Conservation (phyloP, 2,888 invertebrate species). For the Cataglyphis cursor region DNA sequence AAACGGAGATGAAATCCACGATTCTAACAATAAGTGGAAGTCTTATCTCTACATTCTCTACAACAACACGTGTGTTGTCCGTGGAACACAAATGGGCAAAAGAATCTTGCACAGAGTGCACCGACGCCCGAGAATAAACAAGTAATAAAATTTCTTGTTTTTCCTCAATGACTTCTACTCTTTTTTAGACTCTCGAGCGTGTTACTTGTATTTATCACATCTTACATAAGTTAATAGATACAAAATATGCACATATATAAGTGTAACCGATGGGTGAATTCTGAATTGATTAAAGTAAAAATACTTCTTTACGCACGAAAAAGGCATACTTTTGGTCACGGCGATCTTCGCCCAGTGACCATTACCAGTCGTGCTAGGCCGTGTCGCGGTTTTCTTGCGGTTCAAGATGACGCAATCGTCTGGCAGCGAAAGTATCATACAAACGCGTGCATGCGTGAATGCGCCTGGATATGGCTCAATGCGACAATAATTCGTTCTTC, state of each 20-base stretch:
- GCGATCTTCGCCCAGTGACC: conserved; percentile 7
- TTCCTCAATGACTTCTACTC: background rate
- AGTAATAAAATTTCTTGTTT: conserved; percentile 3
- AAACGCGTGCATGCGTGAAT: background rate
- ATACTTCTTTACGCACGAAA: background rate
- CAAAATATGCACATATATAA: conserved; percentile 9
- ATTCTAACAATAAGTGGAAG: conserved; percentile 52
- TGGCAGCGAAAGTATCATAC: conserved; percentile 31
- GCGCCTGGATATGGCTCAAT: background rate
- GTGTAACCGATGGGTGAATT: background rate
- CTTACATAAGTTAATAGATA: conserved; percentile 32
- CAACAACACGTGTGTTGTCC: conserved; percentile 37
- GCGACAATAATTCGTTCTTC: background rate
- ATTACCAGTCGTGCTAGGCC: conserved; percentile 18
- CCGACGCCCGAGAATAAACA: background rate
- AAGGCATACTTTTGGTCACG: background rate
- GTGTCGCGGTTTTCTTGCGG: conserved; percentile 30
- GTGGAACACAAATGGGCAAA: conserved; percentile 69
- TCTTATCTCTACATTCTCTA: conserved; percentile 57
- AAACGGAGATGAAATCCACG: conserved; percentile 22
- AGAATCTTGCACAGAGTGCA: conserved; percentile 32
- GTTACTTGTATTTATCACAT: conserved; percentile 45
- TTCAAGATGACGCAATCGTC: conserved; percentile 36
- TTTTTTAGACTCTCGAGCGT: conserved; percentile 7
- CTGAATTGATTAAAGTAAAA: background rate